These are phyloP conservation scores for Chloroceryle inda DNA, from an alignment of 2,797 vertebrate species.

Conservation along the genomic window DNA sequence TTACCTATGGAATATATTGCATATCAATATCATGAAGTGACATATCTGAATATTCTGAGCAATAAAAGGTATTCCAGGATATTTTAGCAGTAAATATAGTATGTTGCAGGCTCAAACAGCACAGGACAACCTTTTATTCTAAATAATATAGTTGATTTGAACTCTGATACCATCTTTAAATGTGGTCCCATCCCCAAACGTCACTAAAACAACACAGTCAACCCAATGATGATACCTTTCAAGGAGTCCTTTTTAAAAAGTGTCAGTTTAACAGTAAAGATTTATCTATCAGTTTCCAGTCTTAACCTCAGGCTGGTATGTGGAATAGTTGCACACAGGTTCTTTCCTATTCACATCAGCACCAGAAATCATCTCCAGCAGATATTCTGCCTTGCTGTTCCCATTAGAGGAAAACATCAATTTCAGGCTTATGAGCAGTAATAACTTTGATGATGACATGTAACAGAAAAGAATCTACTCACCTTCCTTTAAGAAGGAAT, in stretches of 20 bases:
- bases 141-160: conserved; percentile 23
- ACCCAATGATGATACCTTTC: neutral
- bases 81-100: conserved; percentile 69
- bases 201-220: conserved; percentile 24
- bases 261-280: conserved; percentile 62
- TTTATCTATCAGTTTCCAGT: conserved; percentile 46
- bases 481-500: neutral
- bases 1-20: conserved; percentile 79
- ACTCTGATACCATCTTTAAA: conserved; percentile 37
- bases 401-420: neutral
- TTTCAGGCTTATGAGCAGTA: neutral
- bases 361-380: conserved; percentile 1
- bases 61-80: conserved; percentile 67
- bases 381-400: neutral
- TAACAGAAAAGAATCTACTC: conserved; percentile 5
- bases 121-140: conserved; percentile 34
- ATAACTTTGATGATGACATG: neutral
- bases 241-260: neutral
- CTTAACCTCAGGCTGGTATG: conserved; percentile 5
- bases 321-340: neutral
- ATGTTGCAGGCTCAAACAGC: conserved; percentile 71
- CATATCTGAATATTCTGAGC: conserved; percentile 65
- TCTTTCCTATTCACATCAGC: conserved; percentile 15
- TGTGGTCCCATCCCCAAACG: conserved; percentile 43
- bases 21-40: conserved; percentile 73